Evolutionary conservation across 1,140 invertebrate genomes (phyloP).

Genomic region (Scaptodrosophila lebanonensis): DNA sequence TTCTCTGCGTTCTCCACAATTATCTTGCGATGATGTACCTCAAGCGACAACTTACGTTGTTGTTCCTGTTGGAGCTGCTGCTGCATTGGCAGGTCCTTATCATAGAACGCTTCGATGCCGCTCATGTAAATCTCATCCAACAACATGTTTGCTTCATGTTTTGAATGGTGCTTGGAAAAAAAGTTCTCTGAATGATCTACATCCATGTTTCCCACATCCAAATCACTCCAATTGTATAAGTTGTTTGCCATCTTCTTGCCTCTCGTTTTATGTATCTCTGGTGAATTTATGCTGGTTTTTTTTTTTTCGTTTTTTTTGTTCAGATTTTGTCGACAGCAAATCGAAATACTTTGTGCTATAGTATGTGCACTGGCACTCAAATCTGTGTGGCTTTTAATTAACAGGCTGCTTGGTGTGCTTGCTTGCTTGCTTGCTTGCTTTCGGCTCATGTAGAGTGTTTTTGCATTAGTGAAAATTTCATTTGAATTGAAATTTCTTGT

Average conservation of each 20-base stretch:
- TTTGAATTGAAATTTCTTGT: conserved; percentile 19
- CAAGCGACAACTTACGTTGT: too few species aligned
- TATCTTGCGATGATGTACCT: conserved; percentile 13
- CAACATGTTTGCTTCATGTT: neutral
- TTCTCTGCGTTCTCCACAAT: conserved; percentile 11
- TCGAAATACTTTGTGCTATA: too few species aligned
- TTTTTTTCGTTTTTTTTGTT: neutral
- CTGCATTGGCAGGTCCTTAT: neutral
- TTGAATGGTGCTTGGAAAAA: neutral
- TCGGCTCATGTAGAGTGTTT: neutral
- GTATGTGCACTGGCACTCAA: conserved; percentile 8
- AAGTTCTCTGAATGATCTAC: neutral
- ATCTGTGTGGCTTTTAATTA: conserved; percentile 19
- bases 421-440: neutral
- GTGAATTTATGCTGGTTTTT: conserved; percentile 4
- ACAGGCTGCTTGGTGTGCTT: conserved; percentile 23
- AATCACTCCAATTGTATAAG: conserved; percentile 1
- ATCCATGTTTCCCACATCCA: neutral
- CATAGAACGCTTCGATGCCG: neutral
- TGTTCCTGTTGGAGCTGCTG: neutral
- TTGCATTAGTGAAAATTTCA: conserved; percentile 28
- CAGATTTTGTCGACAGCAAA: conserved; percentile 4
- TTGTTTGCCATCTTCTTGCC: too few species aligned
- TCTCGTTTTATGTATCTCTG: too few species aligned
- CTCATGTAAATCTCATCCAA: neutral